Evolutionary conservation across 2,113 vertebrate species (phyloP), one percentile per base, ranked within the genome.

Genomic region (Chitala chitala): DNA sequence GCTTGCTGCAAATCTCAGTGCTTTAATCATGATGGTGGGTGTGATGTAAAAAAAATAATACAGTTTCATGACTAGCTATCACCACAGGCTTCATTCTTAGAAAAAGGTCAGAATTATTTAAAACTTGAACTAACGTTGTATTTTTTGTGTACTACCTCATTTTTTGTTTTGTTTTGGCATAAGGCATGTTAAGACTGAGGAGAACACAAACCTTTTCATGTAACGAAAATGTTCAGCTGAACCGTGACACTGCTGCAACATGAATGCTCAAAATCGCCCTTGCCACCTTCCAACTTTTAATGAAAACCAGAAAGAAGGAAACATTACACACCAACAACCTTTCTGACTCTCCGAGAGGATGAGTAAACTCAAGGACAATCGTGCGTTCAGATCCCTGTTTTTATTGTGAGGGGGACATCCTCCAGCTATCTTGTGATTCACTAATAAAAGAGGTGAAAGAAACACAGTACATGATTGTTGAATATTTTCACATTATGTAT

Each of bases 131-230:
- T 79, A 75, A 74, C 74, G 78, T 83, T 78, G 78, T 77, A 76
- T 26, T 81, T 84, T 83, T 81, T 79, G 81, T 82, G 83, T 87
- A 82, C 90, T 91, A 90, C 90, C 90, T 92, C 90, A 90, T 91
- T 89, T 85, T 73, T 48, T 53, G 20, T 59, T 59, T 55, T 48
- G 2, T 54, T 81, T 86, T 83, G 86, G 72, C 44, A 84, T 76
- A 79, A 40, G 78, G 78, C 75, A 5, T 78, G 82, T 82, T 83
- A 87, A 78, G 75, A 68, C 38, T 74, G 76, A 83, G 80, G 76
- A 68, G 56, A 71, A 26, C 33, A 24, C 51, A 50, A 79, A 81
- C 74, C 78, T 82, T 77, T 29, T 44, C 44, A 81, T 79, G 72
- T 36, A 22, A 78, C 56, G 29, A n/a, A 38, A 77, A 53, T 55